Percentiles rank a stretch among this genome's conserved stretches.
phyloP scores from a whole-genome alignment of 2,888 invertebrate genomes.

The Xylocampa areola region DNA sequence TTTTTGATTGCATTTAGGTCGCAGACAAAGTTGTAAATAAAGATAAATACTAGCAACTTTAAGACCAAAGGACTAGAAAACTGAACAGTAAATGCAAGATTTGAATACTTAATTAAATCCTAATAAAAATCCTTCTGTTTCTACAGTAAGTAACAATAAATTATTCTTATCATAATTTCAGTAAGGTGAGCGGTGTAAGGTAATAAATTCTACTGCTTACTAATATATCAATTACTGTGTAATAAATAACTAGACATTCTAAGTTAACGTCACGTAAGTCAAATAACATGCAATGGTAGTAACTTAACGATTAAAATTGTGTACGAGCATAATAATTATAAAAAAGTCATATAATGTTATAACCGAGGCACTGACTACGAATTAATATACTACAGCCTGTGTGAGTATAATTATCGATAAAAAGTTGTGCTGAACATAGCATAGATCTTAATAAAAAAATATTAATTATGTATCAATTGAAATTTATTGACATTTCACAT shows the following conservation, averaged over 20 bases:
- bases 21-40: too few species aligned
- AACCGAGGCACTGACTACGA: neutral
- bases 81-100: too few species aligned
- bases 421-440: too few species aligned
- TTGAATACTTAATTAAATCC: too few species aligned
- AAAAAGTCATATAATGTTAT: neutral
- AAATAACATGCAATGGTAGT: conserved; percentile 41
- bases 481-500: too few species aligned
- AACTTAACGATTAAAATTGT: conserved; percentile 18
- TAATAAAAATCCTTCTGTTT: conserved; percentile 3
- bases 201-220: conserved; percentile 38
- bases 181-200: conserved; percentile 38
- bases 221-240: conserved; percentile 42
- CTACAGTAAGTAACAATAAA: conserved; percentile 15
- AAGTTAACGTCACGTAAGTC: conserved; percentile 29
- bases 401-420: too few species aligned
- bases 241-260: conserved; percentile 38
- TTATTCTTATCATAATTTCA: conserved; percentile 15
- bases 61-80: too few species aligned
- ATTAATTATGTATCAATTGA: too few species aligned
- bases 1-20: too few species aligned
- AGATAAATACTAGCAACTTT: too few species aligned
- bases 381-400: too few species aligned
- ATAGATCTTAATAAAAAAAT: too few species aligned
- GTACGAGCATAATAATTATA: neutral